Evolutionary conservation across 2,113 vertebrate genomes (phyloP).

Genomic region (Mirounga angustirostris): DNA sequence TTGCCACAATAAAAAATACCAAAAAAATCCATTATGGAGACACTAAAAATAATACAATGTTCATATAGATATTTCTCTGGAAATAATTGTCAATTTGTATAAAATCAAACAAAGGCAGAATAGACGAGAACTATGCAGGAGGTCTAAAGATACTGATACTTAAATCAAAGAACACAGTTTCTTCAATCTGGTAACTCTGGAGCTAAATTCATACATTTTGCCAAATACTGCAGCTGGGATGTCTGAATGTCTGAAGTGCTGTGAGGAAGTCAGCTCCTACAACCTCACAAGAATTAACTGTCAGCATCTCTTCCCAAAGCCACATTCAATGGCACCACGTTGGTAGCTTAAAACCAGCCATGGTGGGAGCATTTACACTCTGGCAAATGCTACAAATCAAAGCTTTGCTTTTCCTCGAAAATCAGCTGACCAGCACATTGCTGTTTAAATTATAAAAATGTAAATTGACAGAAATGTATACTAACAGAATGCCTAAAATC

Average conservation of each 20-base stretch:
- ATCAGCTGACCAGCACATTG: background rate
- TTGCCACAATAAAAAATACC: background rate
- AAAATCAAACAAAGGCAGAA: slow-evolving; percentile 16
- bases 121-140: background rate
- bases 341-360: background rate
- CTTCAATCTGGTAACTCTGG: background rate
- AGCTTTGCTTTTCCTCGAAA: slow-evolving; percentile 5
- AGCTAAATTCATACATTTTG: background rate
- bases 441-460: background rate
- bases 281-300: background rate
- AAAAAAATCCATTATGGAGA: background rate
- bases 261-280: background rate
- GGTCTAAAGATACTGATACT: background rate
- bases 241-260: background rate
- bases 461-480: background rate
- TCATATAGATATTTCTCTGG: slow-evolving; percentile 3
- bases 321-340: background rate
- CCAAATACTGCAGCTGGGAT: background rate
- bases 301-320: background rate
- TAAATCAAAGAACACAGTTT: background rate
- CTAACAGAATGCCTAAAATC: background rate
- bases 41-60: background rate
- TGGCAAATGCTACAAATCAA: background rate
- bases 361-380: background rate
- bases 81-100: slow-evolving; percentile 17